Percentiles rank a stretch among this genome's conserved stretches.
Evolutionary conservation across 2,797 vertebrate species (phyloP).

Genomic region (Pseudochirops corinnae): DNA sequence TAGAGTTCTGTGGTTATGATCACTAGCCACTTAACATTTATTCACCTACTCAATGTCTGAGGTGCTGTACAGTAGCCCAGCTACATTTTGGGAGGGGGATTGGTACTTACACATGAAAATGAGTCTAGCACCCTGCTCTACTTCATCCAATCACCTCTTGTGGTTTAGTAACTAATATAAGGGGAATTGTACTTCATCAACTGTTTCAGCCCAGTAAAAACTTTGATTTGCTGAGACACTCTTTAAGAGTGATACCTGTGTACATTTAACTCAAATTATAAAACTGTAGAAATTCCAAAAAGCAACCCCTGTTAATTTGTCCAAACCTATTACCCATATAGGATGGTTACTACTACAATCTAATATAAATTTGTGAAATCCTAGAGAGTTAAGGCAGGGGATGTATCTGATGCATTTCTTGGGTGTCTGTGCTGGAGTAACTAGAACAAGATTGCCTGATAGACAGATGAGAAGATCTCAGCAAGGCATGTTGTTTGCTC

Average conservation of each 20-base stretch:
- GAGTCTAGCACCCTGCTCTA: conserved; percentile 72
- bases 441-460: neutral
- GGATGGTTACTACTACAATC: neutral
- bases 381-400: neutral
- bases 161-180: conserved; percentile 78
- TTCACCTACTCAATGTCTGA: conserved; percentile 13
- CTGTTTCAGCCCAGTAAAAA: conserved; percentile 68
- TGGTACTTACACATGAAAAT: conserved; percentile 81
- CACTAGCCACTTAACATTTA: conserved; percentile 20
- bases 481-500: neutral
- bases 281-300: neutral
- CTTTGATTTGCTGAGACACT: conserved; percentile 78
- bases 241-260: conserved; percentile 68
- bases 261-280: conserved; percentile 48
- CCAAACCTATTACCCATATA: neutral
- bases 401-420: neutral
- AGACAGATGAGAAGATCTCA: neutral
- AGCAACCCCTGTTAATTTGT: conserved; percentile 16
- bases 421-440: too few relatives aligned
- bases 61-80: neutral
- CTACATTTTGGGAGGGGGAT: conserved; percentile 68
- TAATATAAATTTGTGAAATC: neutral
- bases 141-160: conserved; percentile 81
- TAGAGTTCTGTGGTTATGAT: neutral
- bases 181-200: conserved; percentile 78